Conservation (phyloP, 2,797 vertebrate genomes). For the Microhierax caerulescens region DNA sequence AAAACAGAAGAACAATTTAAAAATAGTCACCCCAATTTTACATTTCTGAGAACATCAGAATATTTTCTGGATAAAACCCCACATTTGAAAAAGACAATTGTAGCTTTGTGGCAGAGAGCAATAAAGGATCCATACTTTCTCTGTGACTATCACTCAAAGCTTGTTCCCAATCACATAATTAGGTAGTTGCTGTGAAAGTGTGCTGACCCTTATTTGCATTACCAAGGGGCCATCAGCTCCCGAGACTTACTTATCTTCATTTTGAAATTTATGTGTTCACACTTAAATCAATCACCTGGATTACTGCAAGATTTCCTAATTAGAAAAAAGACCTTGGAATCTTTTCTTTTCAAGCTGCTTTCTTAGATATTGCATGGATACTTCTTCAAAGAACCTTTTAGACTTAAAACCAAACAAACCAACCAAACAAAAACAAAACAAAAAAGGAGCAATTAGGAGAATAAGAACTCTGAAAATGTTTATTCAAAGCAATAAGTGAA, state of each 20-base stretch:
- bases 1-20: neutral
- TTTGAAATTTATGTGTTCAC: neutral
- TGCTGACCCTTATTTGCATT: neutral
- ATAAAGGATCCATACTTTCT: neutral
- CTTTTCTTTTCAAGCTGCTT: neutral
- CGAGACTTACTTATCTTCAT: neutral
- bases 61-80: neutral
- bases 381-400: neutral
- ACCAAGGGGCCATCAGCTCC: neutral
- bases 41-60: neutral
- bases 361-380: neutral
- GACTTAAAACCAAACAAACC: neutral
- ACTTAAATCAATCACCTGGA: neutral
- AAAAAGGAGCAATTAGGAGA: fast-evolving
- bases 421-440: neutral
- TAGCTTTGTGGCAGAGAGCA: neutral
- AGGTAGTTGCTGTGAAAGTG: neutral
- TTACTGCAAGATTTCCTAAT: neutral
- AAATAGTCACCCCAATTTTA: neutral
- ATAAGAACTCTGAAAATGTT: neutral
- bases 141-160: neutral
- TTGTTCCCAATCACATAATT: neutral
- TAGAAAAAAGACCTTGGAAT: neutral
- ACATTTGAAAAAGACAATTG: neutral
- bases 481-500: neutral